Base-by-base conservation (phyloP, 2,888 invertebrate genomes). In the Arenicola marina region DNA sequence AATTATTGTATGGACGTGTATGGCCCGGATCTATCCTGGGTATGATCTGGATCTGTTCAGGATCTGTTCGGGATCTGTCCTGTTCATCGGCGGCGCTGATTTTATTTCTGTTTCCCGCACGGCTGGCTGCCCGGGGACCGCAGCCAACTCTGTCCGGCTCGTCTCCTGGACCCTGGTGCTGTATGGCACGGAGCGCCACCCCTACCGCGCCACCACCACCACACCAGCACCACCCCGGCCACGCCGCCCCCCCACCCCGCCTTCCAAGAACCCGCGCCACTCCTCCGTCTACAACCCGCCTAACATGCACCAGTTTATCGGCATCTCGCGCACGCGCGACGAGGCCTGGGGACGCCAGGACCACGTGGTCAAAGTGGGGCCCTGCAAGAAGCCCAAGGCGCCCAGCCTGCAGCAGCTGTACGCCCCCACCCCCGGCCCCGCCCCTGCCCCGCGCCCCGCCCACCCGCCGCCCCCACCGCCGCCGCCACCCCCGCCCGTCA, bases 121-220 rank as follows among this genome's bases (percentile, higher is more conserved):
- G n/a, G n/a, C n/a, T n/a, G n/a, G n/a, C n/a, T n/a, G n/a, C n/a
- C n/a, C n/a, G n/a, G n/a, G n/a, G n/a, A n/a, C n/a, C 18, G 26
- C 48, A 48, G 48, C 26, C 26, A n/a, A 48, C 48, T 7, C 15
- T 28, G 48, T 48, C 28, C 4, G 53, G 4, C 51, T 31, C 7
- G 4, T 51, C 7, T 31, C 24, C 83, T 96, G 95, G 96, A 92
- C 93, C 67, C 87, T 96, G 82, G 90, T 93, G 79, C 88, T 95
- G 82, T 93, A 95, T 84, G 96, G 96, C 75, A 95, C 95, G 63
- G 89, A 77, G 57, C 70, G 72, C 28, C 72, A 75, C 62, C 72
- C 65, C 26, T 62, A 59, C 58, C 56, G n/a, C 45, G 45, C 59
- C 60, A 65, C 56, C 45, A 65, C 46, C 46, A 62, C 44, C 60